Percentiles rank a stretch among this genome's conserved stretches.
phyloP scores from a whole-genome alignment of 2,113 vertebrate genomes.

The Crocuta crocuta region DNA sequence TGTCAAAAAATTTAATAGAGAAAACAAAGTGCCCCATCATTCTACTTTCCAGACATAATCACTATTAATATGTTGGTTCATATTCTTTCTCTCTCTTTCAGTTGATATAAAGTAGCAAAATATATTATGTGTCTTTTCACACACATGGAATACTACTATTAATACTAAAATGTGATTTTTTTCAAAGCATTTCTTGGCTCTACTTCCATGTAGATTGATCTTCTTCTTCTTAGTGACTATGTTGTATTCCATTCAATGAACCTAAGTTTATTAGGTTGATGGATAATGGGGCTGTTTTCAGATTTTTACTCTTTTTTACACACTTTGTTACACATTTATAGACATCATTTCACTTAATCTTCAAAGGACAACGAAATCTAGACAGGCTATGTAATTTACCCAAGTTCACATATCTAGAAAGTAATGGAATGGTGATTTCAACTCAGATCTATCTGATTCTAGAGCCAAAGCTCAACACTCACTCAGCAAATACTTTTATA shows the following conservation, averaged over 20 bases:
- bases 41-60: neutral
- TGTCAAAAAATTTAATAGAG: neutral
- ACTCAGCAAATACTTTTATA: neutral
- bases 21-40: neutral
- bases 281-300: constrained; percentile 19
- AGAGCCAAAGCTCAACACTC: neutral
- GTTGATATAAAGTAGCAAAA: neutral
- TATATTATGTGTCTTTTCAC: neutral
- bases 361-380: neutral
- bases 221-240: constrained; percentile 8
- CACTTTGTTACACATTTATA: neutral
- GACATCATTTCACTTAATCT: neutral
- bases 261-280: constrained; percentile 18
- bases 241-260: constrained; percentile 27
- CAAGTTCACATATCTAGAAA: neutral
- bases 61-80: constrained; percentile 36
- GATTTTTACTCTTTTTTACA: neutral
- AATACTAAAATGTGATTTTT: constrained; percentile 49
- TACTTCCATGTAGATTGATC: neutral
- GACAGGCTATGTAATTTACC: neutral
- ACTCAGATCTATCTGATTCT: neutral
- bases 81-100: neutral
- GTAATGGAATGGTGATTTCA: neutral
- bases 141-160: neutral
- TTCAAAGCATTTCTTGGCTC: neutral